Conservation (phyloP, 2,888 invertebrate species). For the Selenia dentaria region DNA sequence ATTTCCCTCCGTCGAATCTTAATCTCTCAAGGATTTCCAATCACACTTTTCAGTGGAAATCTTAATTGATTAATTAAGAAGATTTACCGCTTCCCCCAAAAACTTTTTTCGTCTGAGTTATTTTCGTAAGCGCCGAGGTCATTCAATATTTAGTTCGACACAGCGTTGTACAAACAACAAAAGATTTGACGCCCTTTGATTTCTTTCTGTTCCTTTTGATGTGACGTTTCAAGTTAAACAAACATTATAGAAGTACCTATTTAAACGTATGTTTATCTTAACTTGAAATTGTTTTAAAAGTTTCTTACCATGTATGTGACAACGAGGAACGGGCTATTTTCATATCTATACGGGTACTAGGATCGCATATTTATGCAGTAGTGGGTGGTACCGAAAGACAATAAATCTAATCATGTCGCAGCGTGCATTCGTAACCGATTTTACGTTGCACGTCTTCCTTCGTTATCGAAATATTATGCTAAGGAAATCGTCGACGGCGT, state of each 20-base stretch:
- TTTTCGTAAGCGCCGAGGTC: slow-evolving; percentile 58
- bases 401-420: slow-evolving; percentile 20
- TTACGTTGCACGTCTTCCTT: slow-evolving; percentile 38
- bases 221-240: slow-evolving; percentile 45
- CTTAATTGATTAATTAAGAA: slow-evolving; percentile 76
- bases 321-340: slow-evolving; percentile 2
- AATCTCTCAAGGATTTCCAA: slow-evolving; percentile 60
- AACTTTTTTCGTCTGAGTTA: slow-evolving; percentile 57
- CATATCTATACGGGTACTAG: slow-evolving; percentile 1
- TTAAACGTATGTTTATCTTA: neutral
- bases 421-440: slow-evolving; percentile 20
- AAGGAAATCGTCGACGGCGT: slow-evolving; percentile 51
- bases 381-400: slow-evolving; percentile 19
- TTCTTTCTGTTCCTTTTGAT: slow-evolving; percentile 61
- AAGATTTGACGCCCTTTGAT: slow-evolving; percentile 54
- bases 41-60: slow-evolving; percentile 68
- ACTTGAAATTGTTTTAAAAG: neutral
- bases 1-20: slow-evolving; percentile 48
- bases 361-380: slow-evolving; percentile 14
- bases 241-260: slow-evolving; percentile 14
- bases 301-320: neutral
- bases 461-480: slow-evolving; percentile 55
- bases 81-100: slow-evolving; percentile 76
- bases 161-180: slow-evolving; percentile 46
- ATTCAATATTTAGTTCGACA: slow-evolving; percentile 64